Evolutionary conservation across 53 echinoderm and acorn worm species (phyloP).

Genomic region (Arbacia lixula): DNA sequence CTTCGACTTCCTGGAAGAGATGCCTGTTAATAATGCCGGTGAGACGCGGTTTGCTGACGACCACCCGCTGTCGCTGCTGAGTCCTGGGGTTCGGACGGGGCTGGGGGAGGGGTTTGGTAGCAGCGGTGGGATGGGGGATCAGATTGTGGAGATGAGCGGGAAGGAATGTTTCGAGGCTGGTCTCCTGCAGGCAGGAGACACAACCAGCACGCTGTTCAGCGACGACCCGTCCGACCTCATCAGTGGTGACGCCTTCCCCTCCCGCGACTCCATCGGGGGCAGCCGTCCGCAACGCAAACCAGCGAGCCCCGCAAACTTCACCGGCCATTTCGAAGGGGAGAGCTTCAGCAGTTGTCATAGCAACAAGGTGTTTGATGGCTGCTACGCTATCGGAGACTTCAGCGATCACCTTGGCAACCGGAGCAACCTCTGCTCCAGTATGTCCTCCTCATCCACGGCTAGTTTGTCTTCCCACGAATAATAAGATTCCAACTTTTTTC

Average conservation of each 20-base stretch:
- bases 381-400: conserved; percentile 51
- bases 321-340: conserved; percentile 36
- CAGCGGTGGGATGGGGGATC: conserved; percentile 36
- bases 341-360: conserved; percentile 32
- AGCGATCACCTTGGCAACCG: conserved; percentile 54
- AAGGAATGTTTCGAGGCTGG: conserved; percentile 35
- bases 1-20: conserved; percentile 83
- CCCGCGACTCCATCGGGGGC: neutral
- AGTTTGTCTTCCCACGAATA: conserved; percentile 68
- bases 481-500: conserved; percentile 4
- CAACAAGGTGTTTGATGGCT: conserved; percentile 57
- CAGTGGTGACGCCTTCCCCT: conserved; percentile 11
- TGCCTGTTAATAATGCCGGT: conserved; percentile 18
- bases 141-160: neutral
- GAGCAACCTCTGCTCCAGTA: conserved; percentile 63
- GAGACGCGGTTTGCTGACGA: conserved; percentile 41
- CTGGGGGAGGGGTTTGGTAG: neutral
- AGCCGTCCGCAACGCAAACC: neutral
- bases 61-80: conserved; percentile 34
- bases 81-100: conserved; percentile 27
- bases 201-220: conserved; percentile 22
- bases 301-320: conserved; percentile 18
- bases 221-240: conserved; percentile 8
- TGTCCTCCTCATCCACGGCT: conserved; percentile 71
- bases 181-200: conserved; percentile 41